These are phyloP conservation scores for Alfaro cultratus DNA, from an alignment of 2,797 vertebrate species.

Conservation along the genomic window DNA sequence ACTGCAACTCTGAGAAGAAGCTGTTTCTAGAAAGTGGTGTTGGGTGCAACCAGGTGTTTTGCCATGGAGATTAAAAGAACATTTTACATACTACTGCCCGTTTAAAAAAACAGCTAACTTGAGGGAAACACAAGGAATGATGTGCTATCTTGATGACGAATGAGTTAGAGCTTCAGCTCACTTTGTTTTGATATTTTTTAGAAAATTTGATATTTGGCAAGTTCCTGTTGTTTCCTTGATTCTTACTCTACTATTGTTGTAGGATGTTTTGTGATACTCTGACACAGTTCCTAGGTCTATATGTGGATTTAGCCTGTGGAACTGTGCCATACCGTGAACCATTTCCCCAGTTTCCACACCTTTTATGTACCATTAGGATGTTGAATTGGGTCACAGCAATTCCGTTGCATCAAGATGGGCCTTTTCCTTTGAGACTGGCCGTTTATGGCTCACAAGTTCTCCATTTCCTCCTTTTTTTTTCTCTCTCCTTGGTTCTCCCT, in stretches of 20 bases:
- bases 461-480: constrained; percentile 53
- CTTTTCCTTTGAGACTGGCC: constrained; percentile 75
- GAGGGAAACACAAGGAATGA: no score
- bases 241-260: constrained; percentile 4
- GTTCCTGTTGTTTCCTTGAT: neutral
- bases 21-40: no score
- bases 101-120: no score
- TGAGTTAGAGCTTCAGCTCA: neutral
- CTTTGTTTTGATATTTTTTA: neutral
- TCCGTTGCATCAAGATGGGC: constrained; percentile 70
- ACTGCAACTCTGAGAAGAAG: no score
- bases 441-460: constrained; percentile 72
- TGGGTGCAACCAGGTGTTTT: no score
- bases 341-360: constrained; percentile 66
- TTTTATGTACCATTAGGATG: constrained; percentile 72
- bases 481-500: constrained; percentile 46
- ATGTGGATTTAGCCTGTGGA: constrained; percentile 48
- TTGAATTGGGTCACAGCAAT: constrained; percentile 74
- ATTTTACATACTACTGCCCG: no score
- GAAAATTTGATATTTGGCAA: neutral
- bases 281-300: constrained; percentile 53
- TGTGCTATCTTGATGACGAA: no score
- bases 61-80: no score
- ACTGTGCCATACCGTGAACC: constrained; percentile 64
- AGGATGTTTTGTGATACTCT: constrained; percentile 26